Evolutionary conservation across 2,888 invertebrate species (phyloP).

Genomic region (Drosophila infuscata): DNA sequence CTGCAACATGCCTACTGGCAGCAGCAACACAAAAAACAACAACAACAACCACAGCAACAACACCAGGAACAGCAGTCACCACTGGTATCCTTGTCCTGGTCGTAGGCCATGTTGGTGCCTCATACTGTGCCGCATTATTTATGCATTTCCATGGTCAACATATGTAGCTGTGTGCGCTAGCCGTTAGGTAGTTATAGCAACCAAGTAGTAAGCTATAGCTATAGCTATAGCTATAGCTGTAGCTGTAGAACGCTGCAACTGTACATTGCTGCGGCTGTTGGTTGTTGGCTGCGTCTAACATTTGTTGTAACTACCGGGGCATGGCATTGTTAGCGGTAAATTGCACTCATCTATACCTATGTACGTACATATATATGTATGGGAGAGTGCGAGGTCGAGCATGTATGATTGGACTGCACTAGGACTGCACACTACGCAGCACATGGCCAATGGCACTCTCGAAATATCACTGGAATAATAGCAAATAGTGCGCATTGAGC

Average conservation of each 20-base stretch:
- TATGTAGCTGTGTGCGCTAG: slow-evolving; percentile 61
- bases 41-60: slow-evolving; percentile 15
- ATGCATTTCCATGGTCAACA: slow-evolving; percentile 80
- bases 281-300: slow-evolving; percentile 74
- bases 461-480: slow-evolving; percentile 77
- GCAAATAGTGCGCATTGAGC: slow-evolving; percentile 78
- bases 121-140: slow-evolving; percentile 77
- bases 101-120: slow-evolving; percentile 69
- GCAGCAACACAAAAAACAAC: slow-evolving; percentile 27
- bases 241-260: slow-evolving; percentile 28
- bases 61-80: slow-evolving; percentile 17
- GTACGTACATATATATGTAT: slow-evolving; percentile 1
- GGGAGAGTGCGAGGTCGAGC: slow-evolving; percentile 14
- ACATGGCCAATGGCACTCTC: slow-evolving; percentile 57
- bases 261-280: slow-evolving; percentile 37
- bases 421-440: slow-evolving; percentile 1
- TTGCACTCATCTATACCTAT: slow-evolving; percentile 77
- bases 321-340: slow-evolving; percentile 80
- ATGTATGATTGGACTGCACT: slow-evolving; percentile 48
- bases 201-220: slow-evolving; percentile 71
- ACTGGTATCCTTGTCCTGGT: slow-evolving; percentile 57
- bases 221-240: not conserved
- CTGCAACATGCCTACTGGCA: slow-evolving; percentile 57
- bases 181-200: slow-evolving; percentile 67
- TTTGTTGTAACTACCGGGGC: slow-evolving; percentile 77